Percentiles rank a stretch among this genome's conserved stretches.
phyloP scores from a whole-genome alignment of 1,140 invertebrate species.

The Drosophila rhopaloa region DNA sequence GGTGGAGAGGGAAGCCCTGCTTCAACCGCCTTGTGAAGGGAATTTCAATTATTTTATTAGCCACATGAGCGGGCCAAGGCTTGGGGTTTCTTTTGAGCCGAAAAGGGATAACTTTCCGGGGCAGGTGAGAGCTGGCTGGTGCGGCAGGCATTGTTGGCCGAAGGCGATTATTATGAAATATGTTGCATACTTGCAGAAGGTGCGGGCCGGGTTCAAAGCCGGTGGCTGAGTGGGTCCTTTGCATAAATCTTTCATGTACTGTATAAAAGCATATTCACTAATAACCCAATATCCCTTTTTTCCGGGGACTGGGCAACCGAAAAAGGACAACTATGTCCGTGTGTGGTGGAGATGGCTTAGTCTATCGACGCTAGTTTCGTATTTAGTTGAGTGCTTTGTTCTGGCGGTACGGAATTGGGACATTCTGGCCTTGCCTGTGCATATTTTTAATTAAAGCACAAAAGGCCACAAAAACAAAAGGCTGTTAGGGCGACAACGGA shows the following conservation, averaged over 20 bases:
- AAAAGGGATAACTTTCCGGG: constrained; percentile 61
- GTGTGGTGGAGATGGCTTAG: constrained; percentile 10
- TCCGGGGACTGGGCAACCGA: constrained; percentile 46
- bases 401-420: constrained; percentile 48
- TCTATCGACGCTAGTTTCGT: constrained; percentile 64
- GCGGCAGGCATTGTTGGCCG: constrained; percentile 67
- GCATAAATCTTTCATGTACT: constrained; percentile 78
- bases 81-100: constrained; percentile 52
- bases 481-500: constrained; percentile 14
- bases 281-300: constrained; percentile 78
- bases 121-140: constrained; percentile 54
- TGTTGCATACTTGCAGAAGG: constrained; percentile 57
- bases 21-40: constrained; percentile 41
- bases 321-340: constrained; percentile 52
- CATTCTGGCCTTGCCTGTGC: constrained; percentile 67
- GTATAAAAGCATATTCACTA: constrained; percentile 78
- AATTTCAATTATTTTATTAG: constrained; percentile 83
- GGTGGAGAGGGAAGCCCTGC: constrained; percentile 6
- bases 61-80: constrained; percentile 61
- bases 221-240: constrained; percentile 45
- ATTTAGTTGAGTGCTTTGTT: constrained; percentile 79
- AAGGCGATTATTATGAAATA: constrained; percentile 79
- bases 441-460: constrained; percentile 81
- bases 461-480: constrained; percentile 74
- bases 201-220: constrained; percentile 21